Conservation (phyloP, 2,888 invertebrate species). For the Athalia rosae region DNA sequence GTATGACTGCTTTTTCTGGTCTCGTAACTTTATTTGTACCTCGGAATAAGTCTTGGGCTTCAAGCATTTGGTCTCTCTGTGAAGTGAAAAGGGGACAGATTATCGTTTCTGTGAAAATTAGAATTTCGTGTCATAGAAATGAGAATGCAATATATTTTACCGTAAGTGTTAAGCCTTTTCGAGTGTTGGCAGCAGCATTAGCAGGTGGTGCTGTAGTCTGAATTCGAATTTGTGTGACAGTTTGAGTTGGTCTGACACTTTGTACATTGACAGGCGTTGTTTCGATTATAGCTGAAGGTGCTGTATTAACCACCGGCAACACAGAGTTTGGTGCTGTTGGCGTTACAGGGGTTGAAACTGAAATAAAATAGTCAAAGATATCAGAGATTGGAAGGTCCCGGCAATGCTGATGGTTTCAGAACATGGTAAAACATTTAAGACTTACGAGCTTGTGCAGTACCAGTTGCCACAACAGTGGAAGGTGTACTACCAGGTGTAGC, state of each 20-base stretch:
- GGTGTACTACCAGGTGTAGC: constrained; percentile 50
- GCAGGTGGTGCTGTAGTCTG: constrained; percentile 72
- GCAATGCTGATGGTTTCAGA: too few species aligned
- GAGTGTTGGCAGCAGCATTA: constrained; percentile 74
- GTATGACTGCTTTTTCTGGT: constrained; percentile 97
- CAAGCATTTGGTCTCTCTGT: constrained; percentile 96
- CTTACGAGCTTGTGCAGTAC: constrained; percentile 46
- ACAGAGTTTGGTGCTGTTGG: constrained; percentile 65
- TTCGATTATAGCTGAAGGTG: constrained; percentile 65
- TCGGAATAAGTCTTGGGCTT: constrained; percentile 98
- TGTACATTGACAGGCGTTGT: constrained; percentile 67
- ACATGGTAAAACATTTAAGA: background rate
- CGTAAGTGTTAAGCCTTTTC: constrained; percentile 83
- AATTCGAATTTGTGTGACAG: constrained; percentile 77
- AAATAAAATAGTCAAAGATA: background rate
- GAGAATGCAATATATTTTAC: constrained; percentile 69
- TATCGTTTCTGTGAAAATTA: background rate
- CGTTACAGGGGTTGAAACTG: constrained; percentile 65
- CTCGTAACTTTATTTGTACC: constrained; percentile 96
- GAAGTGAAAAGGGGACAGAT: constrained; percentile 61
- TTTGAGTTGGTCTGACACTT: constrained; percentile 71
- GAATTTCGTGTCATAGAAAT: background rate
- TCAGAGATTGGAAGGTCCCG: background rate
- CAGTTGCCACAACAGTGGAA: constrained; percentile 52
- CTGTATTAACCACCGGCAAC: constrained; percentile 62